Evolutionary conservation across 1,140 invertebrate species (phyloP).

Genomic region (Drosophila nannoptera): DNA sequence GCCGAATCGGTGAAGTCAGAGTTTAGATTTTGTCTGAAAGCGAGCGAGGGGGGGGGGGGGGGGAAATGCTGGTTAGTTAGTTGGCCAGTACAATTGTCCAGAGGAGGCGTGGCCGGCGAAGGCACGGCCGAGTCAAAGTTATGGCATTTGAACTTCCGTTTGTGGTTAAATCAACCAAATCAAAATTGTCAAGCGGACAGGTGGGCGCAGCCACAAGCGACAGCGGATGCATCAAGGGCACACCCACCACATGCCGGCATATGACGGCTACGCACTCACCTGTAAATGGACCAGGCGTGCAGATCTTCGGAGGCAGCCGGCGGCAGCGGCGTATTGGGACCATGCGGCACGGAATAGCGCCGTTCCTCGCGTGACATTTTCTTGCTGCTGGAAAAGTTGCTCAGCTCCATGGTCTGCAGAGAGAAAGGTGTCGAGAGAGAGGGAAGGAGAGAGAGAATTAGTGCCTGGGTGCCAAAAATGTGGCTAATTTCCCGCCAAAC

Average conservation of each 20-base stretch:
- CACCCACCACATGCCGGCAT: too few relatives aligned
- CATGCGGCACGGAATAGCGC: constrained; percentile 89
- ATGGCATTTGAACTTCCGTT: constrained; percentile 66
- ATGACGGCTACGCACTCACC: constrained; percentile 80
- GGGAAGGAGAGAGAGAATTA: constrained; percentile 21
- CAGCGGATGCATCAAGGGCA: constrained; percentile 47
- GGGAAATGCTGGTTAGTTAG: constrained; percentile 48
- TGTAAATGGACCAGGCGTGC: constrained; percentile 97
- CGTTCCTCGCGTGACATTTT: constrained; percentile 82
- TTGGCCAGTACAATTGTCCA: constrained; percentile 19
- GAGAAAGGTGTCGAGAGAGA: constrained; percentile 15
- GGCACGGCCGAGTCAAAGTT: constrained; percentile 39
- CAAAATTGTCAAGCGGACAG: constrained; percentile 50
- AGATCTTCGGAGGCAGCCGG: constrained; percentile 90
- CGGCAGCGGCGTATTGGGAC: constrained; percentile 83
- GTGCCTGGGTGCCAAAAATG: constrained; percentile 49
- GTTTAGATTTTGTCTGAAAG: constrained; percentile 92
- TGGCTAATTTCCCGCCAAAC: constrained; percentile 60
- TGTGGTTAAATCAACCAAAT: constrained; percentile 69
- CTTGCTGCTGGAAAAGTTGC: constrained; percentile 74
- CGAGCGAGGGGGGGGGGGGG: constrained; percentile 43
- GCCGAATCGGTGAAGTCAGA: constrained; percentile 97
- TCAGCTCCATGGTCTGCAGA: constrained; percentile 78
- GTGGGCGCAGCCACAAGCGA: constrained; percentile 29
- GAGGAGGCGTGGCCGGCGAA: constrained; percentile 36